Conservation (phyloP, 2,113 vertebrate genomes). For the Trematocara marginatum region DNA sequence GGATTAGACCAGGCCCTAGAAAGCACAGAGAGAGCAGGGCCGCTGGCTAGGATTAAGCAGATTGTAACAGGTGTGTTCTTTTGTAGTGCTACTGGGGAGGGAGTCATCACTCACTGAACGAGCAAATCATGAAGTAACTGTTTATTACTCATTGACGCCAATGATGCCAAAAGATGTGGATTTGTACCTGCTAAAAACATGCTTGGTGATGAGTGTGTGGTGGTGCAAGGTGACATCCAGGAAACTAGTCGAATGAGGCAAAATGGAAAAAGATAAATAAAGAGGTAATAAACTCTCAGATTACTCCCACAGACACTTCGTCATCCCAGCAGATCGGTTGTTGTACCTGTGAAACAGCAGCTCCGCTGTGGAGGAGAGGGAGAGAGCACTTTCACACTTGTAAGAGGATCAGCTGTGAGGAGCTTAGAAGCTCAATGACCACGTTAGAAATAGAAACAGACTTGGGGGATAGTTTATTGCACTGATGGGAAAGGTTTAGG, state of each 20-base stretch:
- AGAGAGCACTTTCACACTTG: slow-evolving; percentile 35
- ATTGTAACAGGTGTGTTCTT: slow-evolving; percentile 68
- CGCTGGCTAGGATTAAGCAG: slow-evolving; percentile 59
- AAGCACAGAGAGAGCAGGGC: slow-evolving; percentile 26
- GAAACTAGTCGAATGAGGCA: neutral
- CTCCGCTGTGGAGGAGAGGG: neutral
- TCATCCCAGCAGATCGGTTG: neutral
- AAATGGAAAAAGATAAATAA: neutral
- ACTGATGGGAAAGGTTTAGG: neutral
- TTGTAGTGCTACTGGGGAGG: slow-evolving; percentile 38
- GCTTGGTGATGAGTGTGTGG: neutral
- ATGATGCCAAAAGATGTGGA: neutral
- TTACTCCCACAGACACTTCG: neutral
- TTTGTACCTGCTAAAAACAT: neutral
- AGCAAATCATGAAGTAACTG: slow-evolving; percentile 51
- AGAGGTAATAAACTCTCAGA: neutral
- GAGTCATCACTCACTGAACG: slow-evolving; percentile 27
- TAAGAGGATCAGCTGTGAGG: slow-evolving; percentile 32
- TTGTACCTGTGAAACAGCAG: neutral
- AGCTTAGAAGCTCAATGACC: slow-evolving; percentile 12
- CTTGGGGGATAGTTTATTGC: neutral
- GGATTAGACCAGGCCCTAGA: slow-evolving; percentile 44
- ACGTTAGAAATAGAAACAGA: neutral
- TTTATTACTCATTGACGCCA: neutral
- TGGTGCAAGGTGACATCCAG: neutral